Evolutionary conservation across 37 sponge, comb jelly and placozoan genomes (phyloP), one percentile per base, ranked within the genome.

Genomic region (Mnemiopsis leidyi): DNA sequence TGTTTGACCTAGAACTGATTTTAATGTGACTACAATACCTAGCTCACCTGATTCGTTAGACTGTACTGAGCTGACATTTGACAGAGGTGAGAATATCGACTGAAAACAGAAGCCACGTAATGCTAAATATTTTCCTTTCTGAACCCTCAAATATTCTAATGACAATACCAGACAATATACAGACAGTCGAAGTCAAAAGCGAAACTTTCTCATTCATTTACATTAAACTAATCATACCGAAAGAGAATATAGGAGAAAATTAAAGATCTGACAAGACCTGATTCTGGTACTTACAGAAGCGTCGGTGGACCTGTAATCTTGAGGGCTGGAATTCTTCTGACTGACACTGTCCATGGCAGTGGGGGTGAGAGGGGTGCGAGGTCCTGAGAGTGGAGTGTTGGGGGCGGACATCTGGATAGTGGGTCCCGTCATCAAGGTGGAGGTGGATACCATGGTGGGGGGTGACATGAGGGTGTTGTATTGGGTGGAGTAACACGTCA

Each of bases 11-110:
- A n/a, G n/a, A n/a, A n/a, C n/a, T n/a, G n/a, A n/a, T n/a, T n/a
- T n/a, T n/a, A n/a, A n/a, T n/a, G n/a, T n/a, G n/a, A n/a, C n/a
- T n/a, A n/a, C n/a, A n/a, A n/a, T n/a, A n/a, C n/a, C n/a, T n/a
- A n/a, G n/a, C n/a, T n/a, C n/a, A n/a, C n/a, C 75, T n/a, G 25
- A 29, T 71, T 71, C 75, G 20, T 28, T 71, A 3, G 75, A 71
- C 20, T 29, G 75, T 5, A 71, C 75, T 5, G 75, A 71, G 75
- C 75, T 71, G 30, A 71, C 75, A 18, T 71, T 71, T 39, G 90
- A 85, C 1, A 85, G 90, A 26, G 90, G 90, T 18, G 90, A 85
- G 61, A 85, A 85, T 39, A 48, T 48, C 61, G 61, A 48, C 61
- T 48, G 61, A 48, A 48, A 48, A n/a, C n/a, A n/a, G n/a, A n/a